Base-by-base conservation (phyloP, 2,797 vertebrate genomes). In the Sebastes steindachneri region DNA sequence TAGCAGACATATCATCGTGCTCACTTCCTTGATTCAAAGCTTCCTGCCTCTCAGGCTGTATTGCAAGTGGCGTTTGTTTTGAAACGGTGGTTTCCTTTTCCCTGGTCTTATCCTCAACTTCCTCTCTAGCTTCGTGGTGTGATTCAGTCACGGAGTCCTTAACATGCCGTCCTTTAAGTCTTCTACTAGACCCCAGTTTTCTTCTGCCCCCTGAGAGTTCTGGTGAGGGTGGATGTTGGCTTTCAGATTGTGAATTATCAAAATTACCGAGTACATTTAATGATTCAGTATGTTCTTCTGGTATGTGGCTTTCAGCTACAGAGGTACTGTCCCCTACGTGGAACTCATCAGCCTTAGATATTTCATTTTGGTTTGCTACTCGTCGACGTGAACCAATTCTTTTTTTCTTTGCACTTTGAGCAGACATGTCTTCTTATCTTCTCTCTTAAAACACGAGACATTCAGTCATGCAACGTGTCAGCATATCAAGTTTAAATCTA, bases 161-260 rank as follows among this genome's bases (percentile, higher is more conserved):
- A 7, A 35, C 71, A 68, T 68, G 74, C 45, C 41, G 66, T 45
- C 51, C 80, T 89, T 85, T 85, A 63, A 21, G 75, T 55, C 68
- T 91, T 62, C 91, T 89, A 66, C 87, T 92, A 68, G 94, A 95
- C n/a, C 94, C 94, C 7, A 96, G 79, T 86, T 95, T 96, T 82
- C 82, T 92, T 81, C 80, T 90, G 48, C 82, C 93, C 41, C 53
- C 74, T 21, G 57, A 33, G 5, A 74, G n/a, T n/a, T 85, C 78
- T 53, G 73, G 65, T 31, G 69, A 77, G 4, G 54, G 41, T 29
- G 60, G 45, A 21, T 59, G 11, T 26, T 62, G 53, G 4, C 15
- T 68, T 79, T 84, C 82, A 70, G 73, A 60, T 35, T 53, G 58
- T 70, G 59, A 85, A 77, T 58, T 21, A 3, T 84, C 74, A 67